These are phyloP conservation scores for Ageneiosus marmoratus DNA, from an alignment of 2,113 vertebrate genomes.

Conservation along the genomic window DNA sequence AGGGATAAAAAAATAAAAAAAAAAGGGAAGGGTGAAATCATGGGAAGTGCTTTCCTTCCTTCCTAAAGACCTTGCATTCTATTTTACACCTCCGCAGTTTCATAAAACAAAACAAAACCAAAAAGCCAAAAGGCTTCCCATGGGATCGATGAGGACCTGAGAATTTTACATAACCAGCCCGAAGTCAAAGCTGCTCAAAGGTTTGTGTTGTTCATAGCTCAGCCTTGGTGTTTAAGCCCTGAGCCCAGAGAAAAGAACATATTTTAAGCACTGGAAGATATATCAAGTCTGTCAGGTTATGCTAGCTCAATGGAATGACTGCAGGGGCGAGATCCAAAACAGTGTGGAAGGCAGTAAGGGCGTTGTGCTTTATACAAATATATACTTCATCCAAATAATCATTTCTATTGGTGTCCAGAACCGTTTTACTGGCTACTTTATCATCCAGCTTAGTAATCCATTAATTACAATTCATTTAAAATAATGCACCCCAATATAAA, in stretches of 20 bases:
- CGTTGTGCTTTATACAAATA: background rate
- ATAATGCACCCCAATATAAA: background rate
- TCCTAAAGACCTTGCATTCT: background rate
- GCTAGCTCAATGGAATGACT: slow-evolving; percentile 9
- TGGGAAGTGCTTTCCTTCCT: background rate
- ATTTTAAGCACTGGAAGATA: background rate
- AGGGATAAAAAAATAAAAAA: background rate
- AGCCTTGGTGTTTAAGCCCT: background rate
- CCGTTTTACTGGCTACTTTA: background rate
- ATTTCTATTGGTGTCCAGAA: background rate
- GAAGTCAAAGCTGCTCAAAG: background rate
- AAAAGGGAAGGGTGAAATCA: background rate
- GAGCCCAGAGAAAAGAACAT: background rate
- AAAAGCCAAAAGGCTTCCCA: background rate
- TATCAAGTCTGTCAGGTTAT: slow-evolving; percentile 33
- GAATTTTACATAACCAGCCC: background rate
- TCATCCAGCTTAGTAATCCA: background rate
- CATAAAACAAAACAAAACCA: background rate
- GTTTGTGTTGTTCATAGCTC: background rate
- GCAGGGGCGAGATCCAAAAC: background rate
- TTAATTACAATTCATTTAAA: background rate
- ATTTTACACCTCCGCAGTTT: background rate
- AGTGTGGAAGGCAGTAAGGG: background rate
- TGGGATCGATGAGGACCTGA: background rate
- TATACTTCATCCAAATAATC: background rate